phyloP scores from a whole-genome alignment of 1,140 invertebrate genomes.

The Drosophila oshimai region DNA sequence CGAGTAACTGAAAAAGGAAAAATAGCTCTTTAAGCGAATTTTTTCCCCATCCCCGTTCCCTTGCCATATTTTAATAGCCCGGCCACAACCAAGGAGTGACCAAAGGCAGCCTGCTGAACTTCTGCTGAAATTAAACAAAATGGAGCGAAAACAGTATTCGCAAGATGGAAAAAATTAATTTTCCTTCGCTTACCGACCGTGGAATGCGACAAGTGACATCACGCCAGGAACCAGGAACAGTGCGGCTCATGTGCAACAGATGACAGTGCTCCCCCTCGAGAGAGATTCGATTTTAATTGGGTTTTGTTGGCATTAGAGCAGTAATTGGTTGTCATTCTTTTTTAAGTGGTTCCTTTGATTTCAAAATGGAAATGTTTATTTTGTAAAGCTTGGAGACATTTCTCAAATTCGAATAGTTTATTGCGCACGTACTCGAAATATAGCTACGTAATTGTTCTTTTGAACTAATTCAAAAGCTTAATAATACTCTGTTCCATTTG shows the following conservation, averaged over 20 bases:
- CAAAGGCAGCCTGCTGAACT: background rate
- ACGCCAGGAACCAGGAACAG: background rate
- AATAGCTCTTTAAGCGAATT: slow-evolving; percentile 66
- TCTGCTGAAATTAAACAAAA: slow-evolving; percentile 43
- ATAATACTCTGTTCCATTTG: too few species aligned
- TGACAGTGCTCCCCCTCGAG: background rate
- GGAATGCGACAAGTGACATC: slow-evolving; percentile 7
- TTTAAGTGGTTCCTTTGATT: slow-evolving; percentile 7
- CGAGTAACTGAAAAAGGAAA: slow-evolving; percentile 6
- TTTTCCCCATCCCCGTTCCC: slow-evolving; percentile 8
- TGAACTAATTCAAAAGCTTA: too few species aligned
- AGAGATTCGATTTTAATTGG: slow-evolving; percentile 2
- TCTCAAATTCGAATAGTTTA: too few species aligned
- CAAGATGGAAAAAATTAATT: slow-evolving; percentile 74
- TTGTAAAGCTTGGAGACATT: too few species aligned
- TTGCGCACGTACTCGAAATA: too few species aligned
- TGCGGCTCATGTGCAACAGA: slow-evolving; percentile 9
- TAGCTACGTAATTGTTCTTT: too few species aligned
- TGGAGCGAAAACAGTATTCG: slow-evolving; percentile 58
- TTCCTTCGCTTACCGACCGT: slow-evolving; percentile 7
- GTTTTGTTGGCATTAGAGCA: too few species aligned
- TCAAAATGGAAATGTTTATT: too few species aligned
- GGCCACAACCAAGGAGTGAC: slow-evolving; percentile 21
- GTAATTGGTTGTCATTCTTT: slow-evolving; percentile 6
- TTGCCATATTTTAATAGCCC: slow-evolving; percentile 48